phyloP scores from a whole-genome alignment of 2,888 invertebrate species.

The Meiosimyza decipiens region DNA sequence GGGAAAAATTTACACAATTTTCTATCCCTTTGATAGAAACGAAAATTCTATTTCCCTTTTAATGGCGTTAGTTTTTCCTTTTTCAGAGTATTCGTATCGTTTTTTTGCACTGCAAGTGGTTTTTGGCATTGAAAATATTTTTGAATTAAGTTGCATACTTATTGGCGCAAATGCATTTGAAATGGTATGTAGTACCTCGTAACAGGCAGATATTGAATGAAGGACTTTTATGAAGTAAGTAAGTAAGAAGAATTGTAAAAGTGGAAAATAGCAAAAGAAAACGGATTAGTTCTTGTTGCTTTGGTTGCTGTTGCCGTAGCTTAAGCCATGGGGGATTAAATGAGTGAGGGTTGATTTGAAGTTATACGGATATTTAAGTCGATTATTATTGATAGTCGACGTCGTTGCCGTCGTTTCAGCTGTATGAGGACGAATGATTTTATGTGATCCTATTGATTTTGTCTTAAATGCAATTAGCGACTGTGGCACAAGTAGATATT shows the following conservation, averaged over 20 bases:
- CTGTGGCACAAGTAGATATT: too few relatives aligned
- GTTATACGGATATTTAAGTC: conserved; percentile 14
- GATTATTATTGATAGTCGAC: conserved; percentile 18
- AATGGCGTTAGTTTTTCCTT: too few relatives aligned
- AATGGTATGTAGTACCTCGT: neutral
- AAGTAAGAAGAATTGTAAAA: neutral
- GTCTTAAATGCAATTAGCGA: neutral
- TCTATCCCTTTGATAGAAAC: too few relatives aligned
- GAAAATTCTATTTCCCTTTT: too few relatives aligned
- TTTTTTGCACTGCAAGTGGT: neutral
- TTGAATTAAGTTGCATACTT: conserved; percentile 24
- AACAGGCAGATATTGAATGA: conserved; percentile 1
- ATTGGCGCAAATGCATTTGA: conserved; percentile 20
- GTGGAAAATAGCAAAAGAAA: neutral
- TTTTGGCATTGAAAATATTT: conserved; percentile 3
- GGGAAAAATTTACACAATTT: neutral
- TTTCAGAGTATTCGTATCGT: neutral
- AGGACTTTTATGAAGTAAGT: neutral
- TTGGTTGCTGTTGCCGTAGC: too few relatives aligned
- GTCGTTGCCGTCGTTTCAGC: too few relatives aligned
- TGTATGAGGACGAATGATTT: neutral
- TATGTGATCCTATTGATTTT: conserved; percentile 11
- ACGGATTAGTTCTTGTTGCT: neutral
- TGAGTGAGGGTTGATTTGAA: conserved; percentile 13
- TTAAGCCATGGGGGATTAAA: neutral